phyloP scores from a whole-genome alignment of 1,140 invertebrate species.

The Arctopsyche grandis region DNA sequence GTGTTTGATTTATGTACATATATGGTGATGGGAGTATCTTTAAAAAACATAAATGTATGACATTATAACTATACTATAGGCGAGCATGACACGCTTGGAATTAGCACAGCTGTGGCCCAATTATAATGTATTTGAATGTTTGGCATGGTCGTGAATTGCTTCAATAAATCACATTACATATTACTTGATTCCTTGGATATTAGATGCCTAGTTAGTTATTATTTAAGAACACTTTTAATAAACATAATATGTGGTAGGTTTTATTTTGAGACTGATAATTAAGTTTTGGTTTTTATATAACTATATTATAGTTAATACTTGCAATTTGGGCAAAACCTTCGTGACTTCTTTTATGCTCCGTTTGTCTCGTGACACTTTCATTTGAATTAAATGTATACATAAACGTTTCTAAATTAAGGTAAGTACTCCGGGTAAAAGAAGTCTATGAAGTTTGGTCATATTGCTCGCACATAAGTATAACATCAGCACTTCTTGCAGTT shows the following conservation, averaged over 20 bases:
- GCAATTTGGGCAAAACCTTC: constrained; percentile 36
- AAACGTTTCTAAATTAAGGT: constrained; percentile 19
- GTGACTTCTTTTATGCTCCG: not conserved
- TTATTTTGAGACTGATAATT: constrained; percentile 53
- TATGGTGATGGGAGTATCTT: constrained; percentile 11
- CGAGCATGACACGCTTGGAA: constrained; percentile 52
- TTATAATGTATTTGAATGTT: constrained; percentile 55
- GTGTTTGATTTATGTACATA: not conserved
- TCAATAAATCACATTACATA: constrained; percentile 51
- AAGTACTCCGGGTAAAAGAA: constrained; percentile 22
- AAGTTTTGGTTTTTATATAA: constrained; percentile 53
- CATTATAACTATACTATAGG: constrained; percentile 18
- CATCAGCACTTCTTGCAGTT: constrained; percentile 32
- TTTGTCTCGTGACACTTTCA: not conserved
- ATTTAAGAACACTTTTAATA: constrained; percentile 54
- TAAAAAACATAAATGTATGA: not conserved
- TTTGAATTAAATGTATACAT: not conserved
- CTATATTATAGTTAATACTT: constrained; percentile 49
- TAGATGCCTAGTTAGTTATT: constrained; percentile 55
- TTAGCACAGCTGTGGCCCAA: constrained; percentile 55
- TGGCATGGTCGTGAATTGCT: constrained; percentile 56
- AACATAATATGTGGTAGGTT: constrained; percentile 54
- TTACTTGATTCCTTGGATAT: constrained; percentile 54
- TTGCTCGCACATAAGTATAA: constrained; percentile 34
- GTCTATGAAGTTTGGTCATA: not conserved